These are phyloP conservation scores for Leistus spinibarbis DNA, from an alignment of 2,888 invertebrate species.

Conservation along the genomic window DNA sequence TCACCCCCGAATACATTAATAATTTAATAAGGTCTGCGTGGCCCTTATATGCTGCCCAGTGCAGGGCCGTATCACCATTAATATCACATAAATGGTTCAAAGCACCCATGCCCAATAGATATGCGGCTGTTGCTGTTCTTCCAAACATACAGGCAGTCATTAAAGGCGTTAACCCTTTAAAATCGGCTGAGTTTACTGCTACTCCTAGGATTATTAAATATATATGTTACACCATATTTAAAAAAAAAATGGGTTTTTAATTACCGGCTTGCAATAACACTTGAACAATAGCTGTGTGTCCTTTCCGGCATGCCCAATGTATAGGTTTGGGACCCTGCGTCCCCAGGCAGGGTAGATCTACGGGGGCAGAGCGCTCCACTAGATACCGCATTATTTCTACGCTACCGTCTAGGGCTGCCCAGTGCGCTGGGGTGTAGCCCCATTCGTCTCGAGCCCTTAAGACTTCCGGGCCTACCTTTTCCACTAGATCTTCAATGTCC, in stretches of 20 bases:
- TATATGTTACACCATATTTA: neutral
- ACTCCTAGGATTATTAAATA: slow-evolving; percentile 63
- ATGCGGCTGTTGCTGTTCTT: slow-evolving; percentile 87
- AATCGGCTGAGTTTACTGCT: slow-evolving; percentile 87
- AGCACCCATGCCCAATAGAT: slow-evolving; percentile 88
- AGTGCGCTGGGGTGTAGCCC: slow-evolving; percentile 92
- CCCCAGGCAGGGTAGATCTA: slow-evolving; percentile 85
- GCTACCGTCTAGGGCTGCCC: slow-evolving; percentile 89
- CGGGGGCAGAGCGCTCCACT: slow-evolving; percentile 80
- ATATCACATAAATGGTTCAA: slow-evolving; percentile 85
- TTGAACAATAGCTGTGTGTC: slow-evolving; percentile 89
- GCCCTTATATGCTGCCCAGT: slow-evolving; percentile 95
- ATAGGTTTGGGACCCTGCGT: slow-evolving; percentile 90
- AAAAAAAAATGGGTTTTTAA: too few relatives aligned
- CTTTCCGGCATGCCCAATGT: slow-evolving; percentile 93
- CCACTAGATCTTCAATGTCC: slow-evolving; percentile 82
- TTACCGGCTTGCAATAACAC: slow-evolving; percentile 55
- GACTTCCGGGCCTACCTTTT: slow-evolving; percentile 78
- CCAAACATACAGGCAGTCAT: slow-evolving; percentile 96
- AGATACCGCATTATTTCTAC: slow-evolving; percentile 88
- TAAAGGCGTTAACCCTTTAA: slow-evolving; percentile 86
- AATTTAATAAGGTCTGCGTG: slow-evolving; percentile 86
- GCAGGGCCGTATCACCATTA: slow-evolving; percentile 90
- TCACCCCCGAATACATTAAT: slow-evolving; percentile 89
- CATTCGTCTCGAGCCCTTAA: slow-evolving; percentile 85